A percentile compares a stretch with the other conserved stretches of the same genome.
Conservation (phyloP, 64 coral and sea anemone genomes). For the Anthopleura sola region DNA sequence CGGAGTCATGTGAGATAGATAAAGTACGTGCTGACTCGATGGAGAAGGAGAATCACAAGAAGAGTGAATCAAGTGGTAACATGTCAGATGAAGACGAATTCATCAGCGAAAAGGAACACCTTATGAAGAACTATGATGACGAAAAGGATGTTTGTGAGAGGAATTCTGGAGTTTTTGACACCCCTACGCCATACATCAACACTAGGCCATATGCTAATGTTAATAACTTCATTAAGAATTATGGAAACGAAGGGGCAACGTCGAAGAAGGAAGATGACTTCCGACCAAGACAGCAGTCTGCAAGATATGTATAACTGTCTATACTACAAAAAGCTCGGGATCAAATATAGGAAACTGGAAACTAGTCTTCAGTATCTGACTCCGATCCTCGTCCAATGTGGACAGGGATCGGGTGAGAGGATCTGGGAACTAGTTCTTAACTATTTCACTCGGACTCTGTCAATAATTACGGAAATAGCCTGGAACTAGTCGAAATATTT, state of each 20-base stretch:
- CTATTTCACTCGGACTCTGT: no score
- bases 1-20: slow-evolving; percentile 57
- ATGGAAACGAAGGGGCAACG: not conserved
- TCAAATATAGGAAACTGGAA: not conserved
- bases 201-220: slow-evolving; percentile 6
- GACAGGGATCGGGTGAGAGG: no score
- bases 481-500: not conserved
- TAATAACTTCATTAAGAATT: slow-evolving; percentile 7
- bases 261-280: not conserved
- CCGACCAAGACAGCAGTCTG: slow-evolving; percentile 49
- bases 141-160: slow-evolving; percentile 81
- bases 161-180: slow-evolving; percentile 68
- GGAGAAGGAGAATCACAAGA: slow-evolving; percentile 56
- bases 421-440: not conserved
- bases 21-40: slow-evolving; percentile 57
- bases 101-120: slow-evolving; percentile 75
- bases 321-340: not conserved
- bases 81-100: slow-evolving; percentile 33
- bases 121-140: slow-evolving; percentile 49
- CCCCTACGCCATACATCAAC: slow-evolving; percentile 40
- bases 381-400: no score
- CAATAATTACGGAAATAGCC: not conserved
- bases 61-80: slow-evolving; percentile 26
- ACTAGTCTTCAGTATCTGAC: no score
- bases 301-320: slow-evolving; percentile 51